Percentiles rank a stretch among this genome's conserved stretches.
Conservation (phyloP, 2,113 vertebrate species). For the Nyctereutes procyonoides region DNA sequence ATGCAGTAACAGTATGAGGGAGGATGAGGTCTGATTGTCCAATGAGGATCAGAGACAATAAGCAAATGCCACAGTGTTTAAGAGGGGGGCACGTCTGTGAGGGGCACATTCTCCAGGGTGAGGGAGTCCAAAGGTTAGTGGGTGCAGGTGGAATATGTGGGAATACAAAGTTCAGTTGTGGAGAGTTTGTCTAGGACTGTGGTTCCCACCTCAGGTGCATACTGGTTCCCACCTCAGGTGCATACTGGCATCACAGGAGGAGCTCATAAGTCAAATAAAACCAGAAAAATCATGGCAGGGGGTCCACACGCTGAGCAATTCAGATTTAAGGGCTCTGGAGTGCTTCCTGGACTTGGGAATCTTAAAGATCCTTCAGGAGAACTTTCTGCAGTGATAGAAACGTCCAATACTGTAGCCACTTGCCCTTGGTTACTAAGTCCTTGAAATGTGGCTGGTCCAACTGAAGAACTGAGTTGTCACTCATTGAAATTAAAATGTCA, state of each 20-base stretch:
- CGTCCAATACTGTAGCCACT: neutral
- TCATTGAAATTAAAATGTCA: conserved; percentile 26
- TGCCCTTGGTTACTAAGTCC: neutral
- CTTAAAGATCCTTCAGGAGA: neutral
- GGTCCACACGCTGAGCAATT: neutral
- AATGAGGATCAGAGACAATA: neutral
- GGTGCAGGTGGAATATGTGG: neutral
- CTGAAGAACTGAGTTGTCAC: conserved; percentile 10
- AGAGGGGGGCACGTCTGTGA: neutral
- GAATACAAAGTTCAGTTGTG: neutral
- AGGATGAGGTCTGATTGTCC: neutral
- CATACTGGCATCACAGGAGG: neutral
- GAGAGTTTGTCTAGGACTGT: neutral
- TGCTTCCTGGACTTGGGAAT: neutral
- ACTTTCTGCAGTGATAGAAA: neutral
- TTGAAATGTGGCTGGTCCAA: neutral
- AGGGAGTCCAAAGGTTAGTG: neutral
- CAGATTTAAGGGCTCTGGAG: neutral
- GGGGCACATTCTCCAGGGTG: neutral
- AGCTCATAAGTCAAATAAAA: neutral
- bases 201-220: neutral
- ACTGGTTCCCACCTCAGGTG: neutral
- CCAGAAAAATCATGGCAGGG: neutral
- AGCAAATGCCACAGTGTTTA: neutral
- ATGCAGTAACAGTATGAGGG: neutral